Conservation (phyloP, 2,113 vertebrate genomes). For the Empidonax traillii region DNA sequence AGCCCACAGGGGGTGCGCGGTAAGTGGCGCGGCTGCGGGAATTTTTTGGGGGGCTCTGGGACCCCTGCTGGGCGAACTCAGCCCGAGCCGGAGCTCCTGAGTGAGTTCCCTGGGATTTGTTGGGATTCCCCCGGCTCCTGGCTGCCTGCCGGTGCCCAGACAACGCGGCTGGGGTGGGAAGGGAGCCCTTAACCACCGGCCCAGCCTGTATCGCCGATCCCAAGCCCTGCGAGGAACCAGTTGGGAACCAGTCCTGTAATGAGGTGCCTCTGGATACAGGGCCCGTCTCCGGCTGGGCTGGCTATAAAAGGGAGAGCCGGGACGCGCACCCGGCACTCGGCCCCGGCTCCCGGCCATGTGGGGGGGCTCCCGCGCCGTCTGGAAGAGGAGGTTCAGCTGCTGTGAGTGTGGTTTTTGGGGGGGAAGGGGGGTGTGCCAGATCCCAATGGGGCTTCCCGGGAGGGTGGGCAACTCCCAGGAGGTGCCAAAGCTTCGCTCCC, state of each 20-base stretch:
- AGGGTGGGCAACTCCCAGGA: background rate
- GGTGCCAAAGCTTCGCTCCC: background rate
- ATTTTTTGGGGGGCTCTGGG: accelerated
- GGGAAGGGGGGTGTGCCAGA: background rate
- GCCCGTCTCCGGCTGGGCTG: background rate
- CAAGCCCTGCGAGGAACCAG: background rate
- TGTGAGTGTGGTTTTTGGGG: background rate
- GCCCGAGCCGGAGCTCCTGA: accelerated
- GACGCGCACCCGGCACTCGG: background rate
- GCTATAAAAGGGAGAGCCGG: conserved; percentile 12
- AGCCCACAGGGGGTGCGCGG: background rate
- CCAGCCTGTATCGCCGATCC: conserved; percentile 31
- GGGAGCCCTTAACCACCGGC: background rate
- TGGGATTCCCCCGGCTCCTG: background rate
- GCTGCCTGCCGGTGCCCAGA: background rate
- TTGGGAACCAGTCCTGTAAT: conserved; percentile 51
- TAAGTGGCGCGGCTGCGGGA: accelerated
- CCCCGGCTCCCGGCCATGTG: conserved; percentile 10
- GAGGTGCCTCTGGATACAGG: conserved; percentile 24
- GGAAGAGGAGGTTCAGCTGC: conserved; percentile 52
- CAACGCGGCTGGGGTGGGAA: background rate
- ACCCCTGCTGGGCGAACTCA: accelerated
- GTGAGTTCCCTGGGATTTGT: background rate
- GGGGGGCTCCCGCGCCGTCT: conserved; percentile 19
- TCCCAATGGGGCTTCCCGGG: accelerated